A percentile compares a stretch with the other conserved stretches of the same genome.
These are phyloP conservation scores for Bungarus multicinctus DNA, from an alignment of 2,113 vertebrate genomes.

Conservation along the genomic window DNA sequence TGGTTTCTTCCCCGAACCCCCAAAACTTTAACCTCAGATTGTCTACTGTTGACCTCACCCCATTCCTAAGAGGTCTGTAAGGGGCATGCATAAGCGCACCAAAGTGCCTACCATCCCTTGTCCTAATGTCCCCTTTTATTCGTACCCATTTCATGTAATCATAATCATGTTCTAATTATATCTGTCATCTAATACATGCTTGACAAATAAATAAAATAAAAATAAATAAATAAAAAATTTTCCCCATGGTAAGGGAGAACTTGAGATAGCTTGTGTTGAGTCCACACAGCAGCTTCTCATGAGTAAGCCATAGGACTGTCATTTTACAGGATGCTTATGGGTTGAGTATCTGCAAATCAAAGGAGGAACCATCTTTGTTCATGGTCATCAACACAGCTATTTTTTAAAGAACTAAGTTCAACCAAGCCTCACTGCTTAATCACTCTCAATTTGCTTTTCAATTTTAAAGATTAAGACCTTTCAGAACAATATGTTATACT, in stretches of 20 bases:
- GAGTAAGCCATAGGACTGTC: background rate
- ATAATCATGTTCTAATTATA: too few relatives aligned
- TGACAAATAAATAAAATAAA: too few relatives aligned
- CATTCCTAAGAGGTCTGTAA: too few relatives aligned
- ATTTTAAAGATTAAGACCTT: background rate
- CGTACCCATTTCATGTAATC: too few relatives aligned
- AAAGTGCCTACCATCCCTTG: too few relatives aligned
- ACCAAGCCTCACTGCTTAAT: background rate
- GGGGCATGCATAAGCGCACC: too few relatives aligned
- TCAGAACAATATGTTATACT: background rate
- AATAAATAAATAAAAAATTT: background rate
- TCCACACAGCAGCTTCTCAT: background rate
- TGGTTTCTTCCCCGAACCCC: too few relatives aligned
- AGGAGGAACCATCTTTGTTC: background rate
- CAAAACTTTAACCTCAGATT: too few relatives aligned
- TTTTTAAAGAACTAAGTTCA: background rate
- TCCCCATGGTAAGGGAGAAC: background rate
- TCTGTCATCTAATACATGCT: too few relatives aligned
- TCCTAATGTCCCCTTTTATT: too few relatives aligned
- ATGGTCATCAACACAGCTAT: background rate
- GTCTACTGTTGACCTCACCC: too few relatives aligned
- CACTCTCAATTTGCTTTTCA: background rate
- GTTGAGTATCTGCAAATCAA: background rate
- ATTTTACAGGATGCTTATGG: background rate
- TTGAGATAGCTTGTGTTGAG: background rate